Evolutionary conservation across 1,140 invertebrate genomes (phyloP).

Genomic region (Formica exsecta): DNA sequence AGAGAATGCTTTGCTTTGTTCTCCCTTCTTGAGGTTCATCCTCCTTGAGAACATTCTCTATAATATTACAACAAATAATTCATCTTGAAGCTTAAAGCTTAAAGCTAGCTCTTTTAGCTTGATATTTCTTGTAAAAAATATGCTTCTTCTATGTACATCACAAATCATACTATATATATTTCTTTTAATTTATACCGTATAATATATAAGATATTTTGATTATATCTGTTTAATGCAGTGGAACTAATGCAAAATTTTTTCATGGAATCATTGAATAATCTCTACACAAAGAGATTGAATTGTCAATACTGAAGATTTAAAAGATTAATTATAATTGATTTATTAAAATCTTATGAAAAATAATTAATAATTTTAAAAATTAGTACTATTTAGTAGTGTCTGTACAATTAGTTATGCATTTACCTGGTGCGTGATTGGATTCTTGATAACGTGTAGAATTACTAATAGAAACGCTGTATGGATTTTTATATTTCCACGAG

Average conservation of each 20-base stretch:
- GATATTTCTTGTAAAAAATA: background rate
- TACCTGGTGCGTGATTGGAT: background rate
- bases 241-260: background rate
- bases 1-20: background rate
- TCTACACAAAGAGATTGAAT: background rate
- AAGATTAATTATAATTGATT: background rate
- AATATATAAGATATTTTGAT: background rate
- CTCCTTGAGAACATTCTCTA: conserved; percentile 9
- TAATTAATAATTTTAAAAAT: background rate
- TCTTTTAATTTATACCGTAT: background rate
- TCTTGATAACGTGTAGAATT: background rate
- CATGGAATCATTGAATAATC: background rate
- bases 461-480: conserved; percentile 3
- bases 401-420: background rate
- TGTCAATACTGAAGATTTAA: background rate
- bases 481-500: conserved; percentile 41
- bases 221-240: background rate
- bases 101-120: background rate
- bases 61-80: conserved; percentile 7
- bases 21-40: conserved; percentile 12
- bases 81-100: background rate
- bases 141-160: background rate
- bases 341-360: background rate
- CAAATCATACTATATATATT: background rate
- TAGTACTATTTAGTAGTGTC: background rate